These are phyloP conservation scores for Hippocampus abdominalis DNA, from an alignment of 2,113 vertebrate species.

Conservation along the genomic window DNA sequence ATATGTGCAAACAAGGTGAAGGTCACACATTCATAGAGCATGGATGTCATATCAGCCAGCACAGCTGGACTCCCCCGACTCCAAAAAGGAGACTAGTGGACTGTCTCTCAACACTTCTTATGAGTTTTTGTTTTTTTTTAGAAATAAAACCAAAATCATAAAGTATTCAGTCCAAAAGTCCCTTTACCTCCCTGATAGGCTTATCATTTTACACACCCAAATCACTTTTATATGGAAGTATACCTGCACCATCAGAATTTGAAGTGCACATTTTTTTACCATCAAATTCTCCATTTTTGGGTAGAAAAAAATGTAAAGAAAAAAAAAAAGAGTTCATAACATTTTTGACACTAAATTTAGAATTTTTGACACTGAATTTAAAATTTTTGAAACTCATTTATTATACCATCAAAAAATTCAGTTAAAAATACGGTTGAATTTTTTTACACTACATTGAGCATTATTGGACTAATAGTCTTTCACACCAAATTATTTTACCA, in stretches of 20 bases:
- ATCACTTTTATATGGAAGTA: slow-evolving; percentile 52
- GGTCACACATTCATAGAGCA: slow-evolving; percentile 89
- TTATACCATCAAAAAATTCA: too few species aligned
- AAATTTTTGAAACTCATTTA: slow-evolving; percentile 71
- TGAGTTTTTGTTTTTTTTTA: not conserved
- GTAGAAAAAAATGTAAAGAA: not conserved
- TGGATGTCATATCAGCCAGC: slow-evolving; percentile 83
- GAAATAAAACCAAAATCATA: slow-evolving; percentile 9
- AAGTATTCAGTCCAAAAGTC: slow-evolving; percentile 51
- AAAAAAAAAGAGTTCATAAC: slow-evolving; percentile 35
- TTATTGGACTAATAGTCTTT: too few species aligned
- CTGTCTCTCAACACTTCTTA: not conserved
- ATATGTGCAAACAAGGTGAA: slow-evolving; percentile 97
- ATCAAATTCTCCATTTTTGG: slow-evolving; percentile 40
- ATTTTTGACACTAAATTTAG: too few species aligned
- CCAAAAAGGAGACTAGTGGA: slow-evolving; percentile 50
- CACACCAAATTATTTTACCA: too few species aligned
- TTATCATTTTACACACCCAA: slow-evolving; percentile 73
- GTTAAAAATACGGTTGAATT: too few species aligned
- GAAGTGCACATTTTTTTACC: slow-evolving; percentile 8
- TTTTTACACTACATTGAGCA: too few species aligned
- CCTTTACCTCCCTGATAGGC: slow-evolving; percentile 76
- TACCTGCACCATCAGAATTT: too few species aligned
- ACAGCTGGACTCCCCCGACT: slow-evolving; percentile 69
- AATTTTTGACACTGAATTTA: slow-evolving; percentile 20